Evolutionary conservation across 2,888 invertebrate genomes (phyloP), one percentile per base, ranked within the genome.

Genomic region (Cheilosia scutellata): DNA sequence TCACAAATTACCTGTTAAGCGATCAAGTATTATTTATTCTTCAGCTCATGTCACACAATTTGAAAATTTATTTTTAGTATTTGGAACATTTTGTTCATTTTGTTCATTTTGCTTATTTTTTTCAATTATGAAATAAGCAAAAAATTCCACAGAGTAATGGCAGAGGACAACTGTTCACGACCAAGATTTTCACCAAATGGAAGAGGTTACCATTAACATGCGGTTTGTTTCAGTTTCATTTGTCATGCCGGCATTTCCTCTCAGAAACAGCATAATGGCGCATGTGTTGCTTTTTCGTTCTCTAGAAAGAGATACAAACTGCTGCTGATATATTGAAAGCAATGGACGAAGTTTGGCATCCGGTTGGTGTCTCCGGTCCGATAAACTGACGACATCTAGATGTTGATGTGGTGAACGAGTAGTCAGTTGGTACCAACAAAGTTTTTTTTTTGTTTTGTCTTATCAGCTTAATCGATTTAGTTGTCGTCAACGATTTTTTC

Each of bases 131-230:
- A 55, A 57, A 55, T 31, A 49, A 20, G 5, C 31, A 33, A 31
- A 16, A 20, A 9, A 57, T 25, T 57, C 11, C 4, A 29, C 51
- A 47, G 20, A 27, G 40, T n/a, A 37, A 11, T 37, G 37, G 3
- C 9, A 47, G 11, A 33, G 40, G 29, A 16, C 58, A 29, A 82
- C 86, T 29, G 72, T 58, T 72, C 82, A 27, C 82, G 51, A 13
- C 31, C 76, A 68, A 31, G 68, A 82, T 42, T 76, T 84, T 57
- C 42, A 82, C 72, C 76, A 86, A 86, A 86, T 86, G 75, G 75
- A 79, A 44, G 77, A 82, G 55, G 51, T 37, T 47, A 75, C 33
- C 75, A 78, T 62, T 1, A 37, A 37, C 37, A 37, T 7, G 86
- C 75, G 71, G 55, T 77, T 71, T 33, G 66, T 86, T 84, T 40